These are phyloP conservation scores for Rhagophthalmus giganteus DNA, from an alignment of 2,888 invertebrate species.

Conservation along the genomic window DNA sequence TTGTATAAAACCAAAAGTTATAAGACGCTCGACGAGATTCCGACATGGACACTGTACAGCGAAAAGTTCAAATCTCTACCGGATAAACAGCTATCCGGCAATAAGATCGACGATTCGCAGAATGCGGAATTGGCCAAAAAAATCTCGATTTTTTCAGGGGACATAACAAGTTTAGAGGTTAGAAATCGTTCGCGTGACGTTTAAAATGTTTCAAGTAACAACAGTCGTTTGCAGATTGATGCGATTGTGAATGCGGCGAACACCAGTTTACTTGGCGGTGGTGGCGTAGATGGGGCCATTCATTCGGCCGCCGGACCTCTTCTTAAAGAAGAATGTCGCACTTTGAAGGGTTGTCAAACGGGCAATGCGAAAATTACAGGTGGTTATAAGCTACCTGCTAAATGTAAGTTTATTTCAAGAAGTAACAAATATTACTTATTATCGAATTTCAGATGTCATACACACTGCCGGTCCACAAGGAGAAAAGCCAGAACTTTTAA, in stretches of 20 bases:
- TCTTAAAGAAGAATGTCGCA: conserved; percentile 71
- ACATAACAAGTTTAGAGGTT: conserved; percentile 80
- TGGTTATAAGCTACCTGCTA: conserved; percentile 80
- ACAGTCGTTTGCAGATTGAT: conserved; percentile 66
- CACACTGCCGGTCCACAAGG: conserved; percentile 88
- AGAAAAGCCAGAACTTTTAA: conserved; percentile 65
- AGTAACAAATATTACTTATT: not conserved
- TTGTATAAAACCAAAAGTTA: conserved; percentile 56
- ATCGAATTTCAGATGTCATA: conserved; percentile 87
- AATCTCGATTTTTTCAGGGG: conserved; percentile 72
- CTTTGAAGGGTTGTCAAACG: conserved; percentile 74
- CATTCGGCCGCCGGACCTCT: conserved; percentile 76
- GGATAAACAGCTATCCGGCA: conserved; percentile 45
- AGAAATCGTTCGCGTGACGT: too few species aligned
- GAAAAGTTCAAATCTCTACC: conserved; percentile 40
- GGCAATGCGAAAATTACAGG: conserved; percentile 84
- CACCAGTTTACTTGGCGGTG: conserved; percentile 72
- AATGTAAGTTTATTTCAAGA: conserved; percentile 64
- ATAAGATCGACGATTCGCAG: conserved; percentile 52
- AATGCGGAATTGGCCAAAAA: conserved; percentile 61
- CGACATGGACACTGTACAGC: conserved; percentile 62
- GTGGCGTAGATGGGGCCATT: conserved; percentile 91
- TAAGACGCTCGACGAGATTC: conserved; percentile 55
- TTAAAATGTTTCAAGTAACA: too few species aligned
- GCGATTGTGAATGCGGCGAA: conserved; percentile 93